Base-by-base conservation (phyloP, 2,113 vertebrate genomes). In the Oceanodroma tethys region DNA sequence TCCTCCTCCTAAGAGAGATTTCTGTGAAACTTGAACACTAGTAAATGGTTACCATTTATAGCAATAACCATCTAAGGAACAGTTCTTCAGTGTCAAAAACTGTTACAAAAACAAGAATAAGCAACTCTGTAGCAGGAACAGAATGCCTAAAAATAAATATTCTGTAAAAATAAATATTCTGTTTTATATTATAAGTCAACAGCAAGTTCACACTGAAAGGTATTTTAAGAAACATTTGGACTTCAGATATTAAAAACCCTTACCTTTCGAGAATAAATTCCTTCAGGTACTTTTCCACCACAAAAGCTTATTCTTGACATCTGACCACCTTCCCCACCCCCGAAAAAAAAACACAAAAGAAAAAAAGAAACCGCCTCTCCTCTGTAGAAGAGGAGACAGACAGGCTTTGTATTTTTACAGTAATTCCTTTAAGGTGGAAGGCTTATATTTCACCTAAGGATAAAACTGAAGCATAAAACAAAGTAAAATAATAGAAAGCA, bases 21-120 rank as follows among this genome's bases (percentile, higher is more conserved):
- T 91, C 40, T 56, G 66, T 63, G 70, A 72, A 91, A 63, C 21
- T 9, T 66, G 27, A 92, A 90, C 16, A 47, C 70, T 55, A 86
- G 78, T 85, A 91, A 95, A 95, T 84, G 66, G 53, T 87, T 93
- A 87, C 81, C 58, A 93, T 94, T 95, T 94, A 85, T 81, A 97
- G 88, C 40, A 72, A 91, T 75, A 75, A 75, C 52, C 76, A 88
- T 67, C 75, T 67, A 83, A 93, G 73, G 81, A 92, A 83, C 0
- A 0, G 58, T 65, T 91, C 73, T 92, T 82, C 0, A 0, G 52
- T 87, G 62, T 73, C 84, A 91, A 86, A 96, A 95, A 42, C 60
- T 55, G 56, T 82, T 89, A 92, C 21, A 74, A 90, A 94, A 93
- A 25, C 71, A 94, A 92, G 80, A 95, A 95, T 23, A 92, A 92